Evolutionary conservation across 2,797 vertebrate species (phyloP).

Genomic region (Notoglanidium macrostoma): DNA sequence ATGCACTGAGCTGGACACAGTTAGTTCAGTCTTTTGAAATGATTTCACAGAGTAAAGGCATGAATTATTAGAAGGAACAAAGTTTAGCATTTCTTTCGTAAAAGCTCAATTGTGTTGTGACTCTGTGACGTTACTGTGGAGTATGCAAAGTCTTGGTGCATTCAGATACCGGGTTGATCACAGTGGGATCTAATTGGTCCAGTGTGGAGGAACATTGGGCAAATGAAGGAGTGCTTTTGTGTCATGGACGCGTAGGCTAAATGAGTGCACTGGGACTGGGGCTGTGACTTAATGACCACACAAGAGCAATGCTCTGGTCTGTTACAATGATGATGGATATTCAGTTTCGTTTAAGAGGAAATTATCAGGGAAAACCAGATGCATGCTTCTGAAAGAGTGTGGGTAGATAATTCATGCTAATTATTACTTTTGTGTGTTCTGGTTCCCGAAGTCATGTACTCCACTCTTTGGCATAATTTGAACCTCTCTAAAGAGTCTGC

Average conservation of each 20-base stretch:
- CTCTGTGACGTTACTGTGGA: neutral
- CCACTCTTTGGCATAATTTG: neutral
- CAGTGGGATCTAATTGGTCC: constrained; percentile 29
- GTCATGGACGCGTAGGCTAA: constrained; percentile 2
- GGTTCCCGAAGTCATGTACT: neutral
- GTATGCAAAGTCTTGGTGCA: neutral
- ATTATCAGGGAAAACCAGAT: constrained; percentile 14
- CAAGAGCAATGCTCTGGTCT: constrained; percentile 7
- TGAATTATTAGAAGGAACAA: neutral
- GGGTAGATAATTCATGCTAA: constrained; percentile 15
- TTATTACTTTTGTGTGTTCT: neutral
- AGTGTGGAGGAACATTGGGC: constrained; percentile 31
- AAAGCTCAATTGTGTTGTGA: constrained; percentile 30
- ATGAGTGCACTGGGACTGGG: constrained; percentile 26
- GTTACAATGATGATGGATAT: constrained; percentile 11
- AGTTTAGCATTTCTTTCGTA: constrained; percentile 22
- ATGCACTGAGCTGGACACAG: constrained; percentile 16
- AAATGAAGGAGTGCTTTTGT: constrained; percentile 36
- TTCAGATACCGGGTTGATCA: constrained; percentile 9
- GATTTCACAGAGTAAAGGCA: constrained; percentile 19
- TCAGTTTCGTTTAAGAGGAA: neutral
- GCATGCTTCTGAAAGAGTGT: constrained; percentile 9
- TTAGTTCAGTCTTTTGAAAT: constrained; percentile 39
- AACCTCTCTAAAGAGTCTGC: neutral
- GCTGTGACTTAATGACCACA: constrained; percentile 17